These are phyloP conservation scores for Nephila pilipes DNA, from an alignment of 1,140 invertebrate genomes.

Conservation along the genomic window DNA sequence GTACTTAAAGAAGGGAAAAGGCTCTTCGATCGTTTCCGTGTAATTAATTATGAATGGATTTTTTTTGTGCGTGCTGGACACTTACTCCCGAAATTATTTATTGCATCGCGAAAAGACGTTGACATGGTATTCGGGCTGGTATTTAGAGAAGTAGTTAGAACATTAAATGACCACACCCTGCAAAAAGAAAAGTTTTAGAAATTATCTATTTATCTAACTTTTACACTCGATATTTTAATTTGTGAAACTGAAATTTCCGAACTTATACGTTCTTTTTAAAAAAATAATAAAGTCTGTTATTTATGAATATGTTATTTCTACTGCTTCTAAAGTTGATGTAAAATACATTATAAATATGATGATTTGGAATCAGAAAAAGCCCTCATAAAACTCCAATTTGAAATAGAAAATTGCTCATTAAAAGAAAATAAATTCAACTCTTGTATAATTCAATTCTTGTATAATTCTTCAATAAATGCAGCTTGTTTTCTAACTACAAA, in stretches of 20 bases:
- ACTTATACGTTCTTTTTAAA: too few relatives aligned
- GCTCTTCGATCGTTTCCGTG: conserved; percentile 28
- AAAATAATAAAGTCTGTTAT: too few relatives aligned
- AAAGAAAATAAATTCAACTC: too few relatives aligned
- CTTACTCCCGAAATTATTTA: conserved; percentile 33
- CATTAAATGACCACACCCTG: conserved; percentile 20
- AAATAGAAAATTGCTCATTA: too few relatives aligned
- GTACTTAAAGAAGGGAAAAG: not conserved
- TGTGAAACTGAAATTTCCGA: not conserved
- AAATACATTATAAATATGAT: too few relatives aligned
- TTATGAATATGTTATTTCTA: too few relatives aligned
- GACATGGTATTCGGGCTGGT: not conserved
- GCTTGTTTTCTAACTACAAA: too few relatives aligned
- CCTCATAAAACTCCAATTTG: too few relatives aligned
- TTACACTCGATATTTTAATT: not conserved
- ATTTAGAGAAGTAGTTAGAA: not conserved
- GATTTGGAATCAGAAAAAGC: too few relatives aligned
- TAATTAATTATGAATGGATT: conserved; percentile 25
- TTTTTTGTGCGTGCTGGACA: conserved; percentile 5
- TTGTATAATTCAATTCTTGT: too few relatives aligned
- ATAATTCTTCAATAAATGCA: too few relatives aligned
- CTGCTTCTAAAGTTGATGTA: too few relatives aligned
- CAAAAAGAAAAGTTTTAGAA: not conserved
- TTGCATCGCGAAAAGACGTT: conserved; percentile 16
- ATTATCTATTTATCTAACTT: not conserved